These are phyloP conservation scores for Notamacropus eugenii DNA, from an alignment of 2,797 vertebrate species.

Conservation along the genomic window DNA sequence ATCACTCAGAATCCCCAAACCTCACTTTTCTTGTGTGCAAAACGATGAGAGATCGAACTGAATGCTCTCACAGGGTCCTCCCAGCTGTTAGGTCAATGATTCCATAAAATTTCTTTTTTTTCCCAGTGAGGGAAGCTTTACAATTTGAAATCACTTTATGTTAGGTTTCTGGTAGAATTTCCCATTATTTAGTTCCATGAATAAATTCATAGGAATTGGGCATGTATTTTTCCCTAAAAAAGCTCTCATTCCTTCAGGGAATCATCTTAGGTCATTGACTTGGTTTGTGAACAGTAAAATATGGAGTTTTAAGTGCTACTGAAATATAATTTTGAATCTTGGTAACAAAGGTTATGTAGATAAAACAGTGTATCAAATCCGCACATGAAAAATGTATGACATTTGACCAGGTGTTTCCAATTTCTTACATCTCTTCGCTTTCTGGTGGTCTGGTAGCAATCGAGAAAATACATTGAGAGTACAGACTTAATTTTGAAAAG, in stretches of 20 bases:
- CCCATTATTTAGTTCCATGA: conserved; percentile 23
- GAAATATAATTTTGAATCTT: conserved; percentile 48
- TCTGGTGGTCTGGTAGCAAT: not conserved
- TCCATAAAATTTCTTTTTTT: not conserved
- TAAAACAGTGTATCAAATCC: conserved; percentile 44
- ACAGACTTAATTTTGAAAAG: conserved; percentile 52
- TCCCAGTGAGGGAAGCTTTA: not conserved
- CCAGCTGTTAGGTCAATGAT: not conserved
- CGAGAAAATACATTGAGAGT: conserved; percentile 5
- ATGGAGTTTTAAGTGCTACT: conserved; percentile 44
- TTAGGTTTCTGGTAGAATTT: conserved; percentile 14
- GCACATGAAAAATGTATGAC: conserved; percentile 6
- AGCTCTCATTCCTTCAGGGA: conserved; percentile 21
- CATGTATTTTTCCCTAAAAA: conserved; percentile 41
- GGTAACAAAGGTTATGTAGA: conserved; percentile 19
- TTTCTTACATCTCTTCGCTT: not conserved
- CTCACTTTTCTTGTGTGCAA: not conserved
- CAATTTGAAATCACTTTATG: not conserved
- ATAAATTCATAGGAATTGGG: not conserved
- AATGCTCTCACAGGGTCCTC: not conserved
- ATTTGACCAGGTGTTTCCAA: not conserved
- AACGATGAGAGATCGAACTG: not conserved
- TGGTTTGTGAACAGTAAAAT: conserved; percentile 12
- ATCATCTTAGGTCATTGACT: conserved; percentile 12
- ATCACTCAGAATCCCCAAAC: not conserved